Percentiles rank a stretch among this genome's conserved stretches.
Conservation (phyloP, 2,113 vertebrate genomes). For the Myrmecobius fasciatus region DNA sequence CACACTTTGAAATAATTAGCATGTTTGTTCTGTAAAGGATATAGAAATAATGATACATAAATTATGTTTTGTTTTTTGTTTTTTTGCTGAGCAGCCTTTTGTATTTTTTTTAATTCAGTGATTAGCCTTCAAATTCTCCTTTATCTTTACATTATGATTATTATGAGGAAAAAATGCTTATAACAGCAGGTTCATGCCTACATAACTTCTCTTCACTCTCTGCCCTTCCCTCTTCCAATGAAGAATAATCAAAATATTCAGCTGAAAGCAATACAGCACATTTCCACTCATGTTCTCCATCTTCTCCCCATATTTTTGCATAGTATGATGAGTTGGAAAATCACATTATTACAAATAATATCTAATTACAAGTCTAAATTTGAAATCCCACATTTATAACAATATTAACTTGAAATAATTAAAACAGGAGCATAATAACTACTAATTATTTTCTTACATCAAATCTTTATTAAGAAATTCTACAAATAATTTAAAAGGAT, state of each 20-base stretch:
- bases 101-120: background rate
- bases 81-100: background rate
- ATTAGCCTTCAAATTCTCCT: background rate
- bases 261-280: background rate
- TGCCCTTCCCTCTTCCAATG: background rate
- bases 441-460: background rate
- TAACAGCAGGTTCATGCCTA: conserved; percentile 41
- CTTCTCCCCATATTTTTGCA: background rate
- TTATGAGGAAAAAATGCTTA: conserved; percentile 11
- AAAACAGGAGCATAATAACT: background rate
- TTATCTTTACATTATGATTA: conserved; percentile 12
- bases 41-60: background rate
- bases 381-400: conserved; percentile 28
- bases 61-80: background rate
- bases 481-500: conserved; percentile 46
- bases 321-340: conserved; percentile 14
- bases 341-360: conserved; percentile 7
- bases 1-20: conserved; percentile 22
- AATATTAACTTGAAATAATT: conserved; percentile 24
- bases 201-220: background rate
- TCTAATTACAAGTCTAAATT: background rate
- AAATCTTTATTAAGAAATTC: conserved; percentile 4
- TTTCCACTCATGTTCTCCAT: background rate
- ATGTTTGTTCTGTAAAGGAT: background rate
- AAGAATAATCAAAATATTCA: background rate